Evolutionary conservation across 2,888 invertebrate genomes (phyloP).

Genomic region (Idaea dimidiata): DNA sequence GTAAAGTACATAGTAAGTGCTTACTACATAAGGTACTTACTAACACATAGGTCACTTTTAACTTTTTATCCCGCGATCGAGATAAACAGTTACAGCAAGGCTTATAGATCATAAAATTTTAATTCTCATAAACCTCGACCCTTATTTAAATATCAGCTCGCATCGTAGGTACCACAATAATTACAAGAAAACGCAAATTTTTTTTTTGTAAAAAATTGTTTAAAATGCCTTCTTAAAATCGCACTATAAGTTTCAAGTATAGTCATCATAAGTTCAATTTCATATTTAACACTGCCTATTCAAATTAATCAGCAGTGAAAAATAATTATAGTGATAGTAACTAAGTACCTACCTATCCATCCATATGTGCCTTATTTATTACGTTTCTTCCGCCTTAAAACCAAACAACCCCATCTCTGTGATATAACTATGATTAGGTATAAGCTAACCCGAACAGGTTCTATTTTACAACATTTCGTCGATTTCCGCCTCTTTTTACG

Average conservation of each 20-base stretch:
- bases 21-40: too few relatives aligned
- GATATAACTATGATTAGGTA: constrained; percentile 12
- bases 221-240: background rate
- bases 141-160: too few relatives aligned
- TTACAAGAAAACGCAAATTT: too few relatives aligned
- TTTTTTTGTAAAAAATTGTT: too few relatives aligned
- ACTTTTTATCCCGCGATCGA: too few relatives aligned
- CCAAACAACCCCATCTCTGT: constrained; percentile 7
- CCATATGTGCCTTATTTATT: too few relatives aligned
- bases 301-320: background rate
- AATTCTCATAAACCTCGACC: too few relatives aligned
- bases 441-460: constrained; percentile 15
- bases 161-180: too few relatives aligned
- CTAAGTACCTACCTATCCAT: background rate
- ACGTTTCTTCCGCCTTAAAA: background rate
- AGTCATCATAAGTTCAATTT: background rate
- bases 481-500: constrained; percentile 15
- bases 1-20: too few relatives aligned
- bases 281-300: background rate
- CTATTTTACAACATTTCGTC: constrained; percentile 16
- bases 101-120: too few relatives aligned
- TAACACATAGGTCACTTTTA: too few relatives aligned
- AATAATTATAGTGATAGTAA: background rate
- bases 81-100: too few relatives aligned
- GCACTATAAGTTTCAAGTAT: background rate